These are phyloP conservation scores for Pseudochirops corinnae DNA, from an alignment of 2,797 vertebrate species.

Conservation along the genomic window DNA sequence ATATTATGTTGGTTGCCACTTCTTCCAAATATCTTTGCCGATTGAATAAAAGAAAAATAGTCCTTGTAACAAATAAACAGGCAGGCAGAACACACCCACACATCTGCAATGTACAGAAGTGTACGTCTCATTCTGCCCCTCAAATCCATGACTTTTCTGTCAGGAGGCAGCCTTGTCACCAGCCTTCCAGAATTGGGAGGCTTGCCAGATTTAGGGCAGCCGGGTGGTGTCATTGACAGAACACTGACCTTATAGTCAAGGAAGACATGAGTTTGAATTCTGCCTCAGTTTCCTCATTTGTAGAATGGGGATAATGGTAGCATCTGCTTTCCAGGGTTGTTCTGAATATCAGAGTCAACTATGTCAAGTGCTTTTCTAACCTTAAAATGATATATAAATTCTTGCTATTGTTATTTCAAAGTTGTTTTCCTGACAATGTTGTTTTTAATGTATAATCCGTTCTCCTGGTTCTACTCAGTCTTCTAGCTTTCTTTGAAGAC, in stretches of 20 bases:
- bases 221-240: neutral
- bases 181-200: too few relatives aligned
- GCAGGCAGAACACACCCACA: too few relatives aligned
- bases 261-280: neutral
- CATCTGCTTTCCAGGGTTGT: neutral
- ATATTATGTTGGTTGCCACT: too few relatives aligned
- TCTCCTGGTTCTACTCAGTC: too few relatives aligned
- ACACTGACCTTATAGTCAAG: neutral
- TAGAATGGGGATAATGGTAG: neutral
- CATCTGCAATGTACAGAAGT: neutral
- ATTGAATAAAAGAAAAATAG: too few relatives aligned
- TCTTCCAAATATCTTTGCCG: too few relatives aligned
- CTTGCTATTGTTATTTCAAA: neutral
- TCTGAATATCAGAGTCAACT: neutral
- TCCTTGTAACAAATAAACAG: neutral
- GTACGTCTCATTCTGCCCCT: too few relatives aligned
- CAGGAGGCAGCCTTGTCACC: too few relatives aligned
- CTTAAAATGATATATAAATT: neutral
- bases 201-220: neutral
- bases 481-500: neutral
- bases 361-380: neutral
- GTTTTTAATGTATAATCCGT: too few relatives aligned
- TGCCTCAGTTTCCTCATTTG: neutral
- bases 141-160: neutral
- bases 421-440: neutral